phyloP scores from a whole-genome alignment of 2,797 vertebrate genomes.

The Sparus aurata region DNA sequence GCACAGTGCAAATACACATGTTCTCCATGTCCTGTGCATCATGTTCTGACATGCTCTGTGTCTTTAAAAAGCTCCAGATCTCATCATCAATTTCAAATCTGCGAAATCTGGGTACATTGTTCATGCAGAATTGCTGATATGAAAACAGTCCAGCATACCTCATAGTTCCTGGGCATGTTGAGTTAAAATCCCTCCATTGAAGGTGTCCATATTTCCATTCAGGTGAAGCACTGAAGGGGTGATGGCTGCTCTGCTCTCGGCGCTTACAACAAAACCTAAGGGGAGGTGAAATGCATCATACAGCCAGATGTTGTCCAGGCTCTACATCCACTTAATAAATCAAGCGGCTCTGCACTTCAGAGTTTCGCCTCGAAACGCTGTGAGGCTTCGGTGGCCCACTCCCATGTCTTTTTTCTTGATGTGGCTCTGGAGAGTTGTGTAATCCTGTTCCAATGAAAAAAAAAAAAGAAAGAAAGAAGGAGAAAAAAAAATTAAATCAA shows the following conservation, averaged over 20 bases:
- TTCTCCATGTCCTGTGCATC: too few relatives aligned
- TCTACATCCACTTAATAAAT: constrained; percentile 38
- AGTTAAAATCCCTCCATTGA: constrained; percentile 78
- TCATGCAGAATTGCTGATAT: not conserved
- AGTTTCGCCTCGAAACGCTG: constrained; percentile 50
- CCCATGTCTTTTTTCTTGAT: constrained; percentile 58
- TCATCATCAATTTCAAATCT: too few relatives aligned
- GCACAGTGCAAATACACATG: too few relatives aligned
- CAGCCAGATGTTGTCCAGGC: constrained; percentile 60
- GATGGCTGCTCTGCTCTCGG: constrained; percentile 63
- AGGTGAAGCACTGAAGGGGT: constrained; percentile 72
- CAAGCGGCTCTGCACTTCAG: constrained; percentile 40
- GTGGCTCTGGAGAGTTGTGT: constrained; percentile 60
- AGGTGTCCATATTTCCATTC: constrained; percentile 86
- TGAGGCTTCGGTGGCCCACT: constrained; percentile 52
- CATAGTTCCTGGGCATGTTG: constrained; percentile 90
- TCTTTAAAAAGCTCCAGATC: too few relatives aligned
- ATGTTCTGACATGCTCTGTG: too few relatives aligned
- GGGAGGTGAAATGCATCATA: constrained; percentile 78
- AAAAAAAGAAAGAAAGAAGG: not conserved
- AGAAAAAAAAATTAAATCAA: constrained; percentile 45
- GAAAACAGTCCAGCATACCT: constrained; percentile 75
- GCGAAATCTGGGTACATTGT: too few relatives aligned
- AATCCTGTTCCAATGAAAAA: constrained; percentile 55
- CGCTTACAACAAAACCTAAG: constrained; percentile 52